Evolutionary conservation across 2,888 invertebrate genomes (phyloP).

Genomic region (Anoncus sp.): DNA sequence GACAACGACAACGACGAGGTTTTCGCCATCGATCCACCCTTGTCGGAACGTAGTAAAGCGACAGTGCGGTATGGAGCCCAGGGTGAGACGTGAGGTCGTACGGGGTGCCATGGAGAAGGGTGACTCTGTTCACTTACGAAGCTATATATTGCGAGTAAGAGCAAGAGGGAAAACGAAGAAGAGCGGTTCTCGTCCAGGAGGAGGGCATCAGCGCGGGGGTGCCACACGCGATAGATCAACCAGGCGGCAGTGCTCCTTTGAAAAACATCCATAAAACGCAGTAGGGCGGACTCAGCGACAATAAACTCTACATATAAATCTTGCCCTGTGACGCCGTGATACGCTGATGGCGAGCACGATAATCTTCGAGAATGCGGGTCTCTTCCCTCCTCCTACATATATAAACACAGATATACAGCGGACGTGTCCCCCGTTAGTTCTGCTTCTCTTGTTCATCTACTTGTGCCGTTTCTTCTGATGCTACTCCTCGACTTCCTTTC

Average conservation of each 20-base stretch:
- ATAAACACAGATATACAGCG: slow-evolving; percentile 4
- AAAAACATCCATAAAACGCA: slow-evolving; percentile 84
- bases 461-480: slow-evolving; percentile 51
- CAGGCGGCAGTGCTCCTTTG: slow-evolving; percentile 82
- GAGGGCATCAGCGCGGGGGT: slow-evolving; percentile 69
- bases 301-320: slow-evolving; percentile 84
- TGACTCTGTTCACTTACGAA: slow-evolving; percentile 55
- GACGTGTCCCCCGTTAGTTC: slow-evolving; percentile 34
- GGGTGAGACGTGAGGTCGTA: slow-evolving; percentile 64
- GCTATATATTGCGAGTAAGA: slow-evolving; percentile 38
- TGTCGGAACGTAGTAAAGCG: slow-evolving; percentile 52
- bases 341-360: slow-evolving; percentile 84
- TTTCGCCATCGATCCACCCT: slow-evolving; percentile 53
- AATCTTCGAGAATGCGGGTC: slow-evolving; percentile 83
- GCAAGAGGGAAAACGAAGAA: slow-evolving; percentile 58
- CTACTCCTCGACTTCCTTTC: slow-evolving; percentile 61
- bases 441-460: slow-evolving; percentile 59
- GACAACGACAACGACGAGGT: slow-evolving; percentile 27
- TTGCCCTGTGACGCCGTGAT: slow-evolving; percentile 83
- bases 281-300: slow-evolving; percentile 84
- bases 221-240: slow-evolving; percentile 81
- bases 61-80: slow-evolving; percentile 48
- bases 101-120: slow-evolving; percentile 51
- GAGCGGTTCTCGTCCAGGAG: slow-evolving; percentile 48
- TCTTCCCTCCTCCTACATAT: slow-evolving; percentile 69